phyloP scores from a whole-genome alignment of 2,113 vertebrate species.

The Glaucomys volans region DNA sequence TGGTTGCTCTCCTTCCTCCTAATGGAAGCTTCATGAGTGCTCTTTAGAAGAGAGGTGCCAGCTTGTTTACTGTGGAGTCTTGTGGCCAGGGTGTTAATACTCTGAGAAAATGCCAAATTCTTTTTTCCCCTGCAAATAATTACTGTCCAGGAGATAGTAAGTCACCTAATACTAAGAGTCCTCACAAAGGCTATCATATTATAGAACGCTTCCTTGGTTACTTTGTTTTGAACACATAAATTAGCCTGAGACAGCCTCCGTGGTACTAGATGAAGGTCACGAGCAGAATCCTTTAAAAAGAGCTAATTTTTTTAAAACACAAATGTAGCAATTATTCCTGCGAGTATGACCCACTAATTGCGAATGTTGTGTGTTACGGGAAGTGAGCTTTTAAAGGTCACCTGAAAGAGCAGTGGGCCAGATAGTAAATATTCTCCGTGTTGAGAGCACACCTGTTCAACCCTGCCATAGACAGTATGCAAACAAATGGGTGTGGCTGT shows the following conservation, averaged over 20 bases:
- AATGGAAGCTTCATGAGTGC: slow-evolving; percentile 8
- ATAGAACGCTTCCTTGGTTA: neutral
- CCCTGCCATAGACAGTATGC: neutral
- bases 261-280: neutral
- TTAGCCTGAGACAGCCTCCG: neutral
- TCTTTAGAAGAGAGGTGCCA: neutral
- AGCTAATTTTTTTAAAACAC: neutral
- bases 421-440: neutral
- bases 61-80: neutral
- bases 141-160: slow-evolving; percentile 25
- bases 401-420: neutral
- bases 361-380: neutral
- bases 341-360: neutral
- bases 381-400: slow-evolving; percentile 34
- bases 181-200: neutral
- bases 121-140: neutral
- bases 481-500: neutral
- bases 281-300: neutral
- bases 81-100: slow-evolving; percentile 45
- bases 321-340: neutral
- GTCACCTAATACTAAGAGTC: neutral
- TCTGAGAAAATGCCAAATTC: neutral
- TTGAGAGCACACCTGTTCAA: neutral
- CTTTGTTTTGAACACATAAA: neutral
- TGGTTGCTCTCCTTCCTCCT: slow-evolving; percentile 22